Conservation (phyloP, 2,113 vertebrate genomes). For the Rutilus rutilus region DNA sequence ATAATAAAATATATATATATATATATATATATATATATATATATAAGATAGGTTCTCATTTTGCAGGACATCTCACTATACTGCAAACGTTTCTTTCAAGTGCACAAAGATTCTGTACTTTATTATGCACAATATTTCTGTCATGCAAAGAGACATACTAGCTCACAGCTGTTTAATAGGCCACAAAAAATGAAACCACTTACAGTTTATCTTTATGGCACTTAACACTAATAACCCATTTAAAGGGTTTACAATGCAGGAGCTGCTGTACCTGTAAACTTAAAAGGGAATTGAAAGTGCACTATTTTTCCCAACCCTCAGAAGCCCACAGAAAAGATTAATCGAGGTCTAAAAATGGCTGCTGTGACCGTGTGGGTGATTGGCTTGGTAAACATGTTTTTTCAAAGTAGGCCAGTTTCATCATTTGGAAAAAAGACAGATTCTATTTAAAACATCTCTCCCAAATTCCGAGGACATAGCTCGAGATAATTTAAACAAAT, state of each 20-base stretch:
- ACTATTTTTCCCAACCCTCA: background rate
- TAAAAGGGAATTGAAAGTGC: slow-evolving; percentile 31
- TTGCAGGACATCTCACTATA: background rate
- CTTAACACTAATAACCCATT: slow-evolving; percentile 43
- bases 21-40: no score
- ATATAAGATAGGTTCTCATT: background rate
- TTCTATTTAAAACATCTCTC: background rate
- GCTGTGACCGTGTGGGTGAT: slow-evolving; percentile 18
- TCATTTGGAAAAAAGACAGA: slow-evolving; percentile 17
- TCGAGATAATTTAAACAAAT: background rate
- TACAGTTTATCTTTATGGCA: slow-evolving; percentile 32
- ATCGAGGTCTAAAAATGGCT: slow-evolving; percentile 37
- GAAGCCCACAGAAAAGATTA: slow-evolving; percentile 34
- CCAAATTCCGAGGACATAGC: background rate
- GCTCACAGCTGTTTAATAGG: slow-evolving; percentile 8
- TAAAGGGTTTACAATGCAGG: slow-evolving; percentile 39
- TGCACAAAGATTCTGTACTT: background rate
- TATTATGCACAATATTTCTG: slow-evolving; percentile 20
- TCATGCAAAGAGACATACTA: slow-evolving; percentile 9
- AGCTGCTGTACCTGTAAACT: background rate
- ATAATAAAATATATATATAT: no score
- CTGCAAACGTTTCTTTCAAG: background rate
- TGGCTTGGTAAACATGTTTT: slow-evolving; percentile 47
- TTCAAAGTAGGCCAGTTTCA: slow-evolving; percentile 35
- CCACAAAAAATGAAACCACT: slow-evolving; percentile 40